Conservation (phyloP, 2,888 invertebrate genomes). For the Tetragonisca angustula region DNA sequence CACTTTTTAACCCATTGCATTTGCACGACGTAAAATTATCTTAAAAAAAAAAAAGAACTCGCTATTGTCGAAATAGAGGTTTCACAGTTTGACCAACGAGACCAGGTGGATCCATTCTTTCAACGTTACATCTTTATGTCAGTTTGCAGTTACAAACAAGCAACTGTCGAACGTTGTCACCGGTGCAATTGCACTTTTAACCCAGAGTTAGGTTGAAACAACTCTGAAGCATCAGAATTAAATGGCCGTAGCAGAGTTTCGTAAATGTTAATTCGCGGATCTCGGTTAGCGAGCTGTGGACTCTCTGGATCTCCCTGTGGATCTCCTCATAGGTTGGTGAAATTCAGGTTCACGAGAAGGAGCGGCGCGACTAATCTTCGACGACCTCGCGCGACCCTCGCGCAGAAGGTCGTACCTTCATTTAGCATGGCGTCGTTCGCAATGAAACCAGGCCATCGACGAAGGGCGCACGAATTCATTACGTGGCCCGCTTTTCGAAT, state of each 20-base stretch:
- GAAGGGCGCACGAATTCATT: conserved; percentile 74
- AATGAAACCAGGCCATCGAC: conserved; percentile 71
- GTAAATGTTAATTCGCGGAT: conserved; percentile 20
- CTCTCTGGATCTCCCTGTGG: conserved; percentile 12
- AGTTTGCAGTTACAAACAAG: too few relatives aligned
- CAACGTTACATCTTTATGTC: too few relatives aligned
- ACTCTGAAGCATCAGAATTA: neutral
- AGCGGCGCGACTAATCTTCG: conserved; percentile 63
- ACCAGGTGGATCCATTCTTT: too few relatives aligned
- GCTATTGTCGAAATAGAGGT: too few relatives aligned
- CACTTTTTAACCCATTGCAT: too few relatives aligned
- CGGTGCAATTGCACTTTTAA: neutral
- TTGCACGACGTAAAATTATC: too few relatives aligned
- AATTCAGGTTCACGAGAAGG: conserved; percentile 50
- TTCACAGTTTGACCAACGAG: too few relatives aligned
- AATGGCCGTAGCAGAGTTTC: neutral
- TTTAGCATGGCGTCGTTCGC: conserved; percentile 67
- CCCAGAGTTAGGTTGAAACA: neutral
- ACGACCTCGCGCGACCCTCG: conserved; percentile 62
- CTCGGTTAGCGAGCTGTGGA: neutral
- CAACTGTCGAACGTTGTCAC: too few relatives aligned
- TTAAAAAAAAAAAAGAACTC: too few relatives aligned
- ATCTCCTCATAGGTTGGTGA: neutral
- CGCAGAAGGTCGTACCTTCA: conserved; percentile 69
- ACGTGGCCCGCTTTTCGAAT: conserved; percentile 69